Evolutionary conservation across 2,888 invertebrate species (phyloP).

Genomic region (Hypomecis atomaria): DNA sequence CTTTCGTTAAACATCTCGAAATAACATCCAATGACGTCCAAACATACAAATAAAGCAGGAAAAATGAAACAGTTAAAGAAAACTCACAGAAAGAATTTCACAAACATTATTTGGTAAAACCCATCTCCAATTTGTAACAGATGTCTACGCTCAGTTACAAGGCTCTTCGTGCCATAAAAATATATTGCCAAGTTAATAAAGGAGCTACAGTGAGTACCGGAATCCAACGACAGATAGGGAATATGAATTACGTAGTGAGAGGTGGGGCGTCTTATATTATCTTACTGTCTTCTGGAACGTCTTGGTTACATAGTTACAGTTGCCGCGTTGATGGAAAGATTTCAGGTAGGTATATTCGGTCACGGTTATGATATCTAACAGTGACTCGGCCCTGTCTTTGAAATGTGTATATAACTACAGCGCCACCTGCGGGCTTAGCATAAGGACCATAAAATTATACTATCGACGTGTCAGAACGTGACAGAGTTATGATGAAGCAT

Average conservation of each 20-base stretch:
- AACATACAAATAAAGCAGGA: neutral
- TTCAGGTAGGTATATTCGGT: too few relatives aligned
- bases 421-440: too few relatives aligned
- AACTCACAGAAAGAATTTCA: constrained; percentile 12
- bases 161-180: constrained; percentile 29
- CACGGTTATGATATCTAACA: too few relatives aligned
- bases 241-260: constrained; percentile 28
- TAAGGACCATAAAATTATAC: too few relatives aligned
- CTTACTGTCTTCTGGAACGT: neutral
- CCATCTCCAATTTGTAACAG: constrained; percentile 33
- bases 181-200: constrained; percentile 36
- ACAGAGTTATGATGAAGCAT: too few relatives aligned
- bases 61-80: neutral
- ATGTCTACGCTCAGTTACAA: constrained; percentile 33
- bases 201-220: constrained; percentile 23
- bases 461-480: too few relatives aligned
- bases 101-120: constrained; percentile 22
- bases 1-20: too few relatives aligned
- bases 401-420: too few relatives aligned
- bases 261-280: constrained; percentile 8
- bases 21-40: too few relatives aligned
- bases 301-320: neutral
- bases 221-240: constrained; percentile 23
- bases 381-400: too few relatives aligned
- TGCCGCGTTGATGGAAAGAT: neutral